Percentiles rank a stretch among this genome's conserved stretches.
These are phyloP conservation scores for Thamnophis elegans DNA, from an alignment of 2,797 vertebrate genomes.

Conservation along the genomic window DNA sequence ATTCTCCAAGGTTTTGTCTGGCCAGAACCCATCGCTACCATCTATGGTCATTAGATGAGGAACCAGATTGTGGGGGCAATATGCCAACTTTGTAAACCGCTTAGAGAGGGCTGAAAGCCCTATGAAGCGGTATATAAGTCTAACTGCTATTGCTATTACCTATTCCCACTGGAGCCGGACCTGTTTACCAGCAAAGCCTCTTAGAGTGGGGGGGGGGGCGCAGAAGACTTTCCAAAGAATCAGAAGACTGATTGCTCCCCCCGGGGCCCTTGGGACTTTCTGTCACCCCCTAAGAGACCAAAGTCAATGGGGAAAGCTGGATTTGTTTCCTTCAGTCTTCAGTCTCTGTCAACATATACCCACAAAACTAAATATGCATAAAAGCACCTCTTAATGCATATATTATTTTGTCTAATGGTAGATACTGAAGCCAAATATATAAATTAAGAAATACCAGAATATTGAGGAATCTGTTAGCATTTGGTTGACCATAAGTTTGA, in stretches of 20 bases:
- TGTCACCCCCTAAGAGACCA: not conserved
- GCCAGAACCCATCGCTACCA: too few species aligned
- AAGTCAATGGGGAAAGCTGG: not conserved
- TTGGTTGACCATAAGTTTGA: not conserved
- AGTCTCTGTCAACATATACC: not conserved
- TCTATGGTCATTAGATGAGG: not conserved
- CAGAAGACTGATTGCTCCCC: not conserved
- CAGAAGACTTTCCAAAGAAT: not conserved
- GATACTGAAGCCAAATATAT: not conserved
- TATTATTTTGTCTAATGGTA: not conserved
- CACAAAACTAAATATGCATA: not conserved
- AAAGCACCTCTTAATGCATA: not conserved
- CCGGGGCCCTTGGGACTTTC: not conserved
- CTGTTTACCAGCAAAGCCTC: not conserved
- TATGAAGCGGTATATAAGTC: too few species aligned
- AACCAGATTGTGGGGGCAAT: too few species aligned
- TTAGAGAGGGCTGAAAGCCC: too few species aligned
- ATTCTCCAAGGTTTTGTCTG: not conserved
- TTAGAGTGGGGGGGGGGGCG: rapidly evolving
- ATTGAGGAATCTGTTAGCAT: not conserved
- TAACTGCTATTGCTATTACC: too few species aligned
- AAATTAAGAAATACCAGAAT: not conserved
- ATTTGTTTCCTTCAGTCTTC: not conserved
- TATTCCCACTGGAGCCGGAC: not conserved
- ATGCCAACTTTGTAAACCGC: too few species aligned